These are phyloP conservation scores for Creontiades dilutus DNA, from an alignment of 2,888 invertebrate species.

Conservation along the genomic window DNA sequence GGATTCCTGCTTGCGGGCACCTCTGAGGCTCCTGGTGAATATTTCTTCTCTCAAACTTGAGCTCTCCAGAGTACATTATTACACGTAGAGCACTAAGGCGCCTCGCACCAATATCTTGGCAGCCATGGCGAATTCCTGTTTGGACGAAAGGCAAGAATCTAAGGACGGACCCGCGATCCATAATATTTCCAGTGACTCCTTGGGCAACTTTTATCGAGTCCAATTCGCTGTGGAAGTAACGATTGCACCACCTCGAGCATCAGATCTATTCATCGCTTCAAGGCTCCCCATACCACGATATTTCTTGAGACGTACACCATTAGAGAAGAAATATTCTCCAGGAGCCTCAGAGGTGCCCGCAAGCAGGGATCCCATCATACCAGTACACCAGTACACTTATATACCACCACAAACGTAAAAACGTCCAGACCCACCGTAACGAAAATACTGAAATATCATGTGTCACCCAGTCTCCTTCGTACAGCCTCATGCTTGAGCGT, in stretches of 20 bases:
- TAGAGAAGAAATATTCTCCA: constrained; percentile 99
- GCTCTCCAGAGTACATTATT: constrained; percentile 91
- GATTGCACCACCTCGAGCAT: constrained; percentile 92
- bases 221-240: constrained; percentile 86
- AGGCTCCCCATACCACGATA: constrained; percentile 99
- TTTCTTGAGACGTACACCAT: constrained; percentile 98
- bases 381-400: no score
- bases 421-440: no score
- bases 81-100: constrained; percentile 84
- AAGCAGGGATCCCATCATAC: constrained; percentile 99
- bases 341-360: constrained; percentile 84
- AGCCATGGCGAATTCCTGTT: constrained; percentile 96
- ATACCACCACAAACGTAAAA: no score
- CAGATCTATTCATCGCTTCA: constrained; percentile 98
- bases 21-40: constrained; percentile 91
- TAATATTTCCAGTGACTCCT: constrained; percentile 98
- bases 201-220: constrained; percentile 98
- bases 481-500: no score
- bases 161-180: constrained; percentile 97
- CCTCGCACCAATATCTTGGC: constrained; percentile 95
- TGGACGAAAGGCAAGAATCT: constrained; percentile 97
- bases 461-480: no score
- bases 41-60: constrained; percentile 97
- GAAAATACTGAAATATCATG: no score
- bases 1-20: constrained; percentile 91